Evolutionary conservation across 2,797 vertebrate species (phyloP), one percentile per base, ranked within the genome.

Genomic region (Emys orbicularis): DNA sequence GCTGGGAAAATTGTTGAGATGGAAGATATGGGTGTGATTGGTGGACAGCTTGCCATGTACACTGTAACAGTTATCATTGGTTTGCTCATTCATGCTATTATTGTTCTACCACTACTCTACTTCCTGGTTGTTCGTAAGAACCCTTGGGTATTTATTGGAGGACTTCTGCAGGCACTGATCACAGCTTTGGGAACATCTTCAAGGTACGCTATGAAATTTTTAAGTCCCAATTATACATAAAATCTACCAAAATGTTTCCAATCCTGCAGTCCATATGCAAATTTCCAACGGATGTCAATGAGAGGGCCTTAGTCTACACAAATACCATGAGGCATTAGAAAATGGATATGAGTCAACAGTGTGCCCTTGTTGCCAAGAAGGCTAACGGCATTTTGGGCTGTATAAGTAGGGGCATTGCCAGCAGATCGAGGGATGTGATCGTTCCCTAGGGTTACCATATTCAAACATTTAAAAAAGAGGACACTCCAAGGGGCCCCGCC

Each of bases 1-100:
- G 99, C 99, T 83, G 99, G 99, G 57, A 99, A 99, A 98, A 99
- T 99, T 44, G 99, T 99, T 88, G 99, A 99, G 98, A 99, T 99
- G 99, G 99, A 99, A 91, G 99, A 99, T 91, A 99, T 99, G 98
- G 99, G 99, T 4, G 98, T 99, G 93, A 99, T 99, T 34, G 99
- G 99, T 4, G 99, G 99, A 3, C 99, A 99, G 97, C 98, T 99
- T 91, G 99, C 99, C 96, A 99, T 99, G 99, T 99, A 99, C 80
- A 99, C 99, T 1, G 97, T 99, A 87, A 99, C 99, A 0, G 99
- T 99, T 57, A 99, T 99, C 68, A 98, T 99, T 0, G 99, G 99
- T 82, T 97, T 99, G 84, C 96, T 99, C 92, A 99, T 99, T 94
- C 99, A 99, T 0, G 99, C 97, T 4, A 97, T 99, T 83, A 93